Percentiles rank a stretch among this genome's conserved stretches.
phyloP scores from a whole-genome alignment of 2,888 invertebrate species.

The Rotaria sp. region DNA sequence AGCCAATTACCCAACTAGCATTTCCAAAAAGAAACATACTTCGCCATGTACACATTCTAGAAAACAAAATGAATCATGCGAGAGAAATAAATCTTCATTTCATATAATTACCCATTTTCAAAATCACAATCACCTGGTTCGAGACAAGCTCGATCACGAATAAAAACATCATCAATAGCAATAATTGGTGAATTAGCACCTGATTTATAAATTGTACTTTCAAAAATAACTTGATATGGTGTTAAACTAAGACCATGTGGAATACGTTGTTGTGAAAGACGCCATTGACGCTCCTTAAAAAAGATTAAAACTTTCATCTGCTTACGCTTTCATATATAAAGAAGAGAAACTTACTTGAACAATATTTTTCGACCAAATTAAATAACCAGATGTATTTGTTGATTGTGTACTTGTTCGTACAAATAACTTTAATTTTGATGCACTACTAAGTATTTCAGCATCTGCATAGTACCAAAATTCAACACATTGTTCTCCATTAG shows the following conservation, averaged over 20 bases:
- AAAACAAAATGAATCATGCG: not conserved
- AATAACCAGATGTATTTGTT: conserved; percentile 29
- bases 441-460: not conserved
- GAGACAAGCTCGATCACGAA: conserved; percentile 41
- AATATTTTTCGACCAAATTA: conserved; percentile 32
- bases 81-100: no score
- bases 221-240: conserved; percentile 38
- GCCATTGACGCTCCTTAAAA: conserved; percentile 29
- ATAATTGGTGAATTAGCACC: not conserved
- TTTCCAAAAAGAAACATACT: not conserved
- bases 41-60: conserved; percentile 30
- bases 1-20: conserved; percentile 34
- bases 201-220: conserved; percentile 5
- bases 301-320: not conserved
- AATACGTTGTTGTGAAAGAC: conserved; percentile 34
- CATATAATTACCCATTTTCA: conserved; percentile 33
- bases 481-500: conserved; percentile 40
- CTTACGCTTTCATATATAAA: not conserved
- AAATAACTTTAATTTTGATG: conserved; percentile 31
- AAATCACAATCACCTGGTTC: conserved; percentile 44
- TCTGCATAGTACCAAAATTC: conserved; percentile 38
- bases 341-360: not conserved
- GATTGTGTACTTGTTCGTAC: conserved; percentile 18
- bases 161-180: conserved; percentile 39
- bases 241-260: conserved; percentile 29